These are phyloP conservation scores for Thryonomys swinderianus DNA, from an alignment of 2,113 vertebrate genomes.

Conservation along the genomic window DNA sequence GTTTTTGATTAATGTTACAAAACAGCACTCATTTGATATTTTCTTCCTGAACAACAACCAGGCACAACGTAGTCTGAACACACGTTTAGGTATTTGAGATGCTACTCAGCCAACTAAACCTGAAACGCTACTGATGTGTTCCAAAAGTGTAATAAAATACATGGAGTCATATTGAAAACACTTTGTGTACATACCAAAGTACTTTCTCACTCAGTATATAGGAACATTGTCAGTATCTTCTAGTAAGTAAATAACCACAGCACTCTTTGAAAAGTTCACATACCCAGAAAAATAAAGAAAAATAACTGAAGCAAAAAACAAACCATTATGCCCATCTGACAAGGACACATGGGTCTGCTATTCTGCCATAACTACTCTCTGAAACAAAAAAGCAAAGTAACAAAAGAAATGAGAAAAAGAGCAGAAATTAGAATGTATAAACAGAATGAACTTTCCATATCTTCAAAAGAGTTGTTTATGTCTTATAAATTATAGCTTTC, in stretches of 20 bases:
- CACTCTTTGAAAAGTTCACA: neutral
- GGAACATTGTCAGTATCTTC: neutral
- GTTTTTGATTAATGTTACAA: neutral
- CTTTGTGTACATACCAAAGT: neutral
- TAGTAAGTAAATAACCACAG: constrained; percentile 13
- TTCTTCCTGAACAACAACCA: neutral
- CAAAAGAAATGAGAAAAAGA: neutral
- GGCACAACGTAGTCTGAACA: neutral
- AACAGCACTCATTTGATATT: neutral
- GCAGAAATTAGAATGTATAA: constrained; percentile 21
- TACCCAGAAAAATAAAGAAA: neutral
- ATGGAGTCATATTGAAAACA: neutral
- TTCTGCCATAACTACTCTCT: neutral
- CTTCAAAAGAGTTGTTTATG: constrained; percentile 29
- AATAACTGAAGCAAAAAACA: neutral
- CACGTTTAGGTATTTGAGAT: neutral
- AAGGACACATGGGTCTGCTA: neutral
- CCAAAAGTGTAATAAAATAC: neutral
- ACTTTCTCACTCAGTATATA: neutral
- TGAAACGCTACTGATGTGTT: neutral
- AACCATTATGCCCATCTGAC: neutral
- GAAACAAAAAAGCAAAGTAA: constrained; percentile 21
- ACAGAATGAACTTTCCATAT: constrained; percentile 61
- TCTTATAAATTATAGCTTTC: constrained; percentile 55
- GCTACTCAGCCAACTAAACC: neutral